These are phyloP conservation scores for Zaprionus capensis DNA, from an alignment of 1,140 invertebrate genomes.

Conservation along the genomic window DNA sequence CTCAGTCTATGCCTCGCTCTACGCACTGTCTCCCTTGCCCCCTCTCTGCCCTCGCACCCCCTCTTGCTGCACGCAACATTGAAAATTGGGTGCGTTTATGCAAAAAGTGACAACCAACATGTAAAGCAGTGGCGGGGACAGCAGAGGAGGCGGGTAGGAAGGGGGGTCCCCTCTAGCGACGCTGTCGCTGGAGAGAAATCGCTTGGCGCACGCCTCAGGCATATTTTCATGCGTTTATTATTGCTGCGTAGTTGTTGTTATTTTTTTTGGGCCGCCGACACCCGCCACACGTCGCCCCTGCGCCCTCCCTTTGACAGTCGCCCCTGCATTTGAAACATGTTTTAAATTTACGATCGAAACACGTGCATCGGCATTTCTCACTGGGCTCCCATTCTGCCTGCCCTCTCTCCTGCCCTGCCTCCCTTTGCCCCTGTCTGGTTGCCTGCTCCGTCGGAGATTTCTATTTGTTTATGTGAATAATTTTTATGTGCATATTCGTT, in stretches of 20 bases:
- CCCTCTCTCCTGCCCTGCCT: not conserved
- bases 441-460: constrained; percentile 53
- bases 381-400: constrained; percentile 58
- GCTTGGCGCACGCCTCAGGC: constrained; percentile 74
- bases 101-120: constrained; percentile 53
- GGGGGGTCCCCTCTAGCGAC: not conserved
- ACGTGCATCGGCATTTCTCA: constrained; percentile 74
- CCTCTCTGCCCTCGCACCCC: constrained; percentile 21
- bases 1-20: constrained; percentile 24
- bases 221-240: constrained; percentile 82
- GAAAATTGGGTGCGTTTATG: constrained; percentile 80
- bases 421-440: too few species aligned
- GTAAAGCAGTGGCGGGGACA: not conserved
- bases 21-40: constrained; percentile 64
- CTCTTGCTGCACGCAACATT: constrained; percentile 50
- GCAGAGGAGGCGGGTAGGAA: not conserved
- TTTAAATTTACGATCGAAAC: constrained; percentile 78
- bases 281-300: constrained; percentile 11
- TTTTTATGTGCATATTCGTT: constrained; percentile 62
- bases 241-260: constrained; percentile 46
- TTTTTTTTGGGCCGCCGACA: constrained; percentile 54
- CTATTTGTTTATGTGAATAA: constrained; percentile 76
- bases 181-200: constrained; percentile 62
- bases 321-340: constrained; percentile 76
- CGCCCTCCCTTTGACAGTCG: not conserved